These are phyloP conservation scores for Lasioglossum albipes DNA, from an alignment of 1,140 invertebrate genomes.

Conservation along the genomic window DNA sequence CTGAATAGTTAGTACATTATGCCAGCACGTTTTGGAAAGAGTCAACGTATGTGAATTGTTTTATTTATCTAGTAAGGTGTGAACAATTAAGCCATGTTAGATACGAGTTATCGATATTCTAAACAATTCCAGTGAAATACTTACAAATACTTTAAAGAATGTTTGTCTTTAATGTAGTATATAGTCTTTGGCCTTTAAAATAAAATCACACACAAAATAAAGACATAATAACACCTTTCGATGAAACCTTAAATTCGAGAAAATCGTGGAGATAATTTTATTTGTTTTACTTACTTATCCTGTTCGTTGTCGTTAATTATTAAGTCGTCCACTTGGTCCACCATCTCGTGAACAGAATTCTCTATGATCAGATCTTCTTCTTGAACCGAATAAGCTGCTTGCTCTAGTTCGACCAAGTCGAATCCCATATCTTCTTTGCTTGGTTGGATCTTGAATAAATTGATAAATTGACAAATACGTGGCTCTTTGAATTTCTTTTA, in stretches of 20 bases:
- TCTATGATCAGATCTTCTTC: conserved; percentile 76
- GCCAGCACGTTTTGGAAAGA: background rate
- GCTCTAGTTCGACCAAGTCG: conserved; percentile 80
- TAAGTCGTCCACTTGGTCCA: conserved; percentile 48
- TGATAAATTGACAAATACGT: too few species aligned
- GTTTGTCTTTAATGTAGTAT: conserved; percentile 58
- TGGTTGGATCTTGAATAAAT: conserved; percentile 68
- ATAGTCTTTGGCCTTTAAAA: conserved; percentile 63
- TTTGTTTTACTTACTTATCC: conserved; percentile 46
- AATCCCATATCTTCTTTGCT: conserved; percentile 80
- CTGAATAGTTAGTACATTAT: conserved; percentile 38
- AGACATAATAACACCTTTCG: conserved; percentile 25
- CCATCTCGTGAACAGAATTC: conserved; percentile 65
- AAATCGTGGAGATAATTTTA: background rate
- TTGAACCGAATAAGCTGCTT: conserved; percentile 76
- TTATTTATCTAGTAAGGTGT: background rate
- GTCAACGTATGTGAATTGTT: conserved; percentile 19
- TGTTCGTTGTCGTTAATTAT: conserved; percentile 29
- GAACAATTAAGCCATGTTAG: conserved; percentile 23
- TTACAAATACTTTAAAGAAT: conserved; percentile 61
- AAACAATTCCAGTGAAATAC: conserved; percentile 48
- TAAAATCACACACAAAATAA: conserved; percentile 54
- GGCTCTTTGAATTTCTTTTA: too few species aligned
- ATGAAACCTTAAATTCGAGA: conserved; percentile 3
- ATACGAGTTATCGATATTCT: conserved; percentile 25